Conservation (phyloP, 2,888 invertebrate species). For the Hydroisotoma schaefferi region DNA sequence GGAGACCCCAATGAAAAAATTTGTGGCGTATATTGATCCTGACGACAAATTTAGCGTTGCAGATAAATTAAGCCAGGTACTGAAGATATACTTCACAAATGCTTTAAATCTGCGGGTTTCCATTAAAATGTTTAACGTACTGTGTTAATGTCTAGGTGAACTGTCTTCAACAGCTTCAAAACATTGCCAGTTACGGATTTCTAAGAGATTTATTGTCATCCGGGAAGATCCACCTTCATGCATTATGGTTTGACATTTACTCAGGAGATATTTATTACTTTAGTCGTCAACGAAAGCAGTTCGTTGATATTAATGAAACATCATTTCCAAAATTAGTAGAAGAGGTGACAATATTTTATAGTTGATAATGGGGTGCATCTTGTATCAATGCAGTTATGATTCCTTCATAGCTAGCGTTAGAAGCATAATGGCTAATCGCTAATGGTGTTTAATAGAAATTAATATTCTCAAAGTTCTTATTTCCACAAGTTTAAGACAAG, state of each 20-base stretch:
- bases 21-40: conserved; percentile 91
- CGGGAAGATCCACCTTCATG: conserved; percentile 82
- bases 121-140: neutral
- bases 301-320: conserved; percentile 79
- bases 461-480: too few relatives aligned
- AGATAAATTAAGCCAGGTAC: conserved; percentile 90
- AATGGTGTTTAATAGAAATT: too few relatives aligned
- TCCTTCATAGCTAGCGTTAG: too few relatives aligned
- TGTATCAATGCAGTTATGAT: neutral
- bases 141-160: conserved; percentile 62
- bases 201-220: conserved; percentile 73
- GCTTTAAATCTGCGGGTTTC: neutral
- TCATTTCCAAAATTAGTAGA: conserved; percentile 69
- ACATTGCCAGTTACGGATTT: conserved; percentile 88
- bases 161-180: conserved; percentile 85
- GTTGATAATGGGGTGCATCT: too few relatives aligned
- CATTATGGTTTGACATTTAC: conserved; percentile 96
- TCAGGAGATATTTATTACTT: conserved; percentile 94
- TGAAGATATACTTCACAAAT: neutral
- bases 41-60: conserved; percentile 81
- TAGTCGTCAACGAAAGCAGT: conserved; percentile 77
- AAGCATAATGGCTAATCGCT: too few relatives aligned
- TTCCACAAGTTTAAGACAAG: too few relatives aligned
- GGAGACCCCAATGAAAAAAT: conserved; percentile 80
- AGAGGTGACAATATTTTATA: conserved; percentile 77